A percentile compares a stretch with the other conserved stretches of the same genome.
These are phyloP conservation scores for Varanus salvator DNA, from an alignment of 2,113 vertebrate genomes.

Conservation along the genomic window DNA sequence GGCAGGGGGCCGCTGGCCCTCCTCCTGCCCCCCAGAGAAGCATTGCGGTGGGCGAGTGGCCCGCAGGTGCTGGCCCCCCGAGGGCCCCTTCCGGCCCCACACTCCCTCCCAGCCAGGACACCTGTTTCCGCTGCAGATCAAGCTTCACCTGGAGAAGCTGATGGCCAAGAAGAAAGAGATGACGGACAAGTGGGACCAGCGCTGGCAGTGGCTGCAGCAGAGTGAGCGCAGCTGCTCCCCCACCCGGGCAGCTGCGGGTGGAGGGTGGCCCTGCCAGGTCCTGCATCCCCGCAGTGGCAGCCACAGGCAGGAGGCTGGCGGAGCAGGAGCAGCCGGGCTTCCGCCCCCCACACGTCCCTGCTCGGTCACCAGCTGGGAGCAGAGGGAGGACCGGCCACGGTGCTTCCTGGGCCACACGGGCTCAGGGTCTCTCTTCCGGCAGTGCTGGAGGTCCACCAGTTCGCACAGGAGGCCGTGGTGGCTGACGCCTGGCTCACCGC, in stretches of 20 bases:
- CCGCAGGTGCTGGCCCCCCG: too few relatives aligned
- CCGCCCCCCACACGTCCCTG: not conserved
- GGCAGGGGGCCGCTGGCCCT: not conserved
- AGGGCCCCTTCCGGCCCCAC: not conserved
- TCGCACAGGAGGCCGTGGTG: slow-evolving; percentile 94
- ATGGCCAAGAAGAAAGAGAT: slow-evolving; percentile 88
- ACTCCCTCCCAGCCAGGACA: not conserved
- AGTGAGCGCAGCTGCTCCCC: slow-evolving; percentile 77
- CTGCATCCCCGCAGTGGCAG: too few relatives aligned
- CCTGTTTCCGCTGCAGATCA: slow-evolving; percentile 78
- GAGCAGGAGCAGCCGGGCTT: not conserved
- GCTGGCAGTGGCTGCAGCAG: slow-evolving; percentile 94
- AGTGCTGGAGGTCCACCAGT: slow-evolving; percentile 97
- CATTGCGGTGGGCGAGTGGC: too few relatives aligned
- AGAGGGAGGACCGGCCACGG: too few relatives aligned
- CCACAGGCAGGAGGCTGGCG: not conserved
- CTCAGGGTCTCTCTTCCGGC: not conserved
- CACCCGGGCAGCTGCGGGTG: too few relatives aligned
- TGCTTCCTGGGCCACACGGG: not conserved
- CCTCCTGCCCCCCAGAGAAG: too few relatives aligned
- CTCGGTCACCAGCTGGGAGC: too few relatives aligned
- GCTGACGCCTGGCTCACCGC: slow-evolving; percentile 93
- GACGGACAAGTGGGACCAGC: slow-evolving; percentile 91
- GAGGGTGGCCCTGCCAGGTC: not conserved
- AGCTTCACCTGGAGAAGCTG: slow-evolving; percentile 89